Evolutionary conservation across 2,113 vertebrate species (phyloP), one percentile per base, ranked within the genome.

Genomic region (Myodes glareolus): DNA sequence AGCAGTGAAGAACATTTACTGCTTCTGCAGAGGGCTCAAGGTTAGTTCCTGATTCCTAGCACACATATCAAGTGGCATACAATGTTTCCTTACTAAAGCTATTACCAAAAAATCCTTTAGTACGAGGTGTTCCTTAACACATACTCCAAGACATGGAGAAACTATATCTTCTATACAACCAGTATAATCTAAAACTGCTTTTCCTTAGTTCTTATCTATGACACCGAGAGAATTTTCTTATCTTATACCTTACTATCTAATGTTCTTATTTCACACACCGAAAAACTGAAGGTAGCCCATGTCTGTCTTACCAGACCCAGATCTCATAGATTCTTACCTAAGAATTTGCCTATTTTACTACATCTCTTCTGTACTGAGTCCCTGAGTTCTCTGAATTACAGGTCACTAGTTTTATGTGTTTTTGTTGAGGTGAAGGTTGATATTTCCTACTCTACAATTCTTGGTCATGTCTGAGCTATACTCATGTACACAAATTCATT

Each of bases 221-320:
- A 93, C 85, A 95, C 33, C 92, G 21, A 90, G 39, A 86, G 13
- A n/a, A 76, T 86, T 45, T 84, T 92, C 70, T 58, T 7, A 93
- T 14, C 52, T 88, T 95, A 88, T 50, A 92, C 12, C 33, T 95
- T 96, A 96, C 91, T 73, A 96, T 75, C 39, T 50, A 93, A 90
- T 78, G 33, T 1, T 96, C 52, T 78, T 90, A 85, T 36, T 87
- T n/a, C n/a, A n/a, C 36, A 70, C 61, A 93, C 7, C 27, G 39
- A 86, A 27, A 95, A 92, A 92, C 25, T 78, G 70, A 92, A 67
- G 27, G 27, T 89, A 89, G 10, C 77, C 42, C 94, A 47, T 45
- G 50, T 84, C 72, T 91, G 39, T 92, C 39, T 29, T 94, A 36
- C 39, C 27, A 88, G 39, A 88, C 50, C 58, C 78, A 23, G 17